phyloP scores from a whole-genome alignment of 2,113 vertebrate species.

The Ptilorrhoa leucosticta region DNA sequence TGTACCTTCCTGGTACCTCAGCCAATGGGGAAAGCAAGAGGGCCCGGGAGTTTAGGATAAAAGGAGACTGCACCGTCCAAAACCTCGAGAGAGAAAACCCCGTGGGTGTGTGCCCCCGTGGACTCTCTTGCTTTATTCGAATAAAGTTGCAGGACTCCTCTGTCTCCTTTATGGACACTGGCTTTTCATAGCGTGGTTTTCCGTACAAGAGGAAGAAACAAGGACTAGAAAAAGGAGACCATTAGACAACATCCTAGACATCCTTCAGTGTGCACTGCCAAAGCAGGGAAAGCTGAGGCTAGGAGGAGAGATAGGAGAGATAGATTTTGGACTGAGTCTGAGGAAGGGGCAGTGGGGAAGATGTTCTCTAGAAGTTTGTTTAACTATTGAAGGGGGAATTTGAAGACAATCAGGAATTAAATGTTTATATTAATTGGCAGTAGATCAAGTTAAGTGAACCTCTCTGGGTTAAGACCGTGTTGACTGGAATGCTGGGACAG shows the following conservation, averaged over 20 bases:
- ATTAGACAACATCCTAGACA: background rate
- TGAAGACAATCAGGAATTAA: background rate
- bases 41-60: background rate
- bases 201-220: background rate
- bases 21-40: background rate
- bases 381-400: background rate
- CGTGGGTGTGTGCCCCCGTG: accelerated
- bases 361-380: background rate
- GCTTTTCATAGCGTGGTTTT: background rate
- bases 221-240: background rate
- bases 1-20: background rate
- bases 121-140: background rate
- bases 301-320: background rate
- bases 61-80: accelerated
- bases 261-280: background rate
- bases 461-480: background rate
- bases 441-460: background rate
- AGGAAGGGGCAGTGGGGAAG: background rate
- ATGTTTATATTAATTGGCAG: background rate
- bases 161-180: background rate
- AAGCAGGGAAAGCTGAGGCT: background rate
- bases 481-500: background rate
- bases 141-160: background rate
- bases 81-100: background rate
- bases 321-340: background rate